A percentile compares a stretch with the other conserved stretches of the same genome.
Evolutionary conservation across 2,888 invertebrate species (phyloP).

Genomic region (Meiosimyza decipiens): DNA sequence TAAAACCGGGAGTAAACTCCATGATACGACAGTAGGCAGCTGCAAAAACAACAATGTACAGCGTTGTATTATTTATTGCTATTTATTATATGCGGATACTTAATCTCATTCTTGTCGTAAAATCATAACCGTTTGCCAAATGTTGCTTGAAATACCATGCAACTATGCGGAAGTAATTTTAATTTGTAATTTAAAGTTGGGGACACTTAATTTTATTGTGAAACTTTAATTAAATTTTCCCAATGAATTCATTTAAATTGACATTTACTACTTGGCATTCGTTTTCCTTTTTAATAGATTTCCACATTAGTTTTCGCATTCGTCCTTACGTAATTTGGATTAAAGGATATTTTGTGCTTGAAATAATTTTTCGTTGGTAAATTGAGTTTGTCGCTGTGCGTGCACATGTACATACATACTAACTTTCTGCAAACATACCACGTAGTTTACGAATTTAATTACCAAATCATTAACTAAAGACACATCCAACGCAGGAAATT

Average conservation of each 20-base stretch:
- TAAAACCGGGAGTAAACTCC: neutral
- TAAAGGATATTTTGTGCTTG: too few species aligned
- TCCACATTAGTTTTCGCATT: neutral
- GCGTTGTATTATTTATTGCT: slow-evolving; percentile 30
- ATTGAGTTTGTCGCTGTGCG: too few species aligned
- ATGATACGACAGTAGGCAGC: too few species aligned
- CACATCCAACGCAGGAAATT: slow-evolving; percentile 10
- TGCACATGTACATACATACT: neutral
- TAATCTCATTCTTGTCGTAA: slow-evolving; percentile 6
- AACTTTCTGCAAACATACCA: neutral
- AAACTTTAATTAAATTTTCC: neutral
- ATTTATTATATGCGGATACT: slow-evolving; percentile 15
- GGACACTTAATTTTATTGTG: neutral
- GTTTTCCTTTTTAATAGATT: neutral
- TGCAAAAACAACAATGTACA: too few species aligned
- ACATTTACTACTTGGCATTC: too few species aligned
- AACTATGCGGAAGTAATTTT: neutral
- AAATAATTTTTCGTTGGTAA: too few species aligned
- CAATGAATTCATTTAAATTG: neutral
- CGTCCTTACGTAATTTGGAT: too few species aligned
- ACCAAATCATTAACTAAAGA: slow-evolving; percentile 27
- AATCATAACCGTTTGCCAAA: neutral
- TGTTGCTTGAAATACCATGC: too few species aligned
- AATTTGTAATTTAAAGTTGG: neutral
- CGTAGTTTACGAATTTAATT: slow-evolving; percentile 24